These are phyloP conservation scores for Ricordea florida DNA, from an alignment of 92 coral and sea anemone species.

Conservation along the genomic window DNA sequence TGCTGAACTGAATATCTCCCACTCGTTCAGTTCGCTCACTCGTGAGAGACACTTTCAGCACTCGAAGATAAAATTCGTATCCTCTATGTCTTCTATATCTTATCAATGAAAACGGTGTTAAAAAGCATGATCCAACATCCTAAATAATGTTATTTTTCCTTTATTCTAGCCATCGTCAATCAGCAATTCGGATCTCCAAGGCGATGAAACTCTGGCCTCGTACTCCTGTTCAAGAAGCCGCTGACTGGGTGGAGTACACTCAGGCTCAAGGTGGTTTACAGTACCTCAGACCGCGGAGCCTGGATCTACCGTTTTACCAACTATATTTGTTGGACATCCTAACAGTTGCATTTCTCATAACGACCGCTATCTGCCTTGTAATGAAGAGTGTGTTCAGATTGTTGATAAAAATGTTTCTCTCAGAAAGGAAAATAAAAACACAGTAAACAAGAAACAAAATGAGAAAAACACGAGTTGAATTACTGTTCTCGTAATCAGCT, in stretches of 20 bases:
- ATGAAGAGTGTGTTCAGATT: neutral
- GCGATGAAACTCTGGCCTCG: slow-evolving; percentile 14
- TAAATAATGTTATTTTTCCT: no score
- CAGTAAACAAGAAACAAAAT: neutral
- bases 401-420: neutral
- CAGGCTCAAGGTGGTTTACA: slow-evolving; percentile 25
- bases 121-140: no score
- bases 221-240: slow-evolving; percentile 44
- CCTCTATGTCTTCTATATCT: no score
- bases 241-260: slow-evolving; percentile 58
- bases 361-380: neutral
- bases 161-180: slow-evolving; percentile 12
- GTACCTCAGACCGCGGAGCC: slow-evolving; percentile 30
- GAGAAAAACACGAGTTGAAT: no score
- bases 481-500: no score
- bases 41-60: no score
- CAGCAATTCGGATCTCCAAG: slow-evolving; percentile 28
- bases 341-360: neutral
- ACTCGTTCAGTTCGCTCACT: no score
- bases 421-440: neutral
- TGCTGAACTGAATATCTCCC: no score
- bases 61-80: no score
- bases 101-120: no score
- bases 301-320: slow-evolving; percentile 44
- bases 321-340: slow-evolving; percentile 44